These are phyloP conservation scores for Cinclus mexicanus DNA, from an alignment of 2,113 vertebrate species.

Conservation along the genomic window DNA sequence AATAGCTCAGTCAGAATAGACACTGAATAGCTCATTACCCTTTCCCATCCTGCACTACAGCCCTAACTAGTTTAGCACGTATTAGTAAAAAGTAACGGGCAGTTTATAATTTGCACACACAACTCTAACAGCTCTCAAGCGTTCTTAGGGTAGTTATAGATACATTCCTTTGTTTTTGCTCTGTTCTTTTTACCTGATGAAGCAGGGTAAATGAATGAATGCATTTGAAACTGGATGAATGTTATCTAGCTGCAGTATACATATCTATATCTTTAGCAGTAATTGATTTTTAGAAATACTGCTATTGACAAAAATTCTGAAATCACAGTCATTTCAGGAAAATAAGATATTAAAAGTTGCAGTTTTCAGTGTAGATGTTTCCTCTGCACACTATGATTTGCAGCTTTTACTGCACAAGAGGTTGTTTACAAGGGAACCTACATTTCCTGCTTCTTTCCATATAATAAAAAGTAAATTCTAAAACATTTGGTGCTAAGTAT, in stretches of 20 bases:
- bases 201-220: background rate
- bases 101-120: background rate
- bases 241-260: background rate
- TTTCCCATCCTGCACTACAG: background rate
- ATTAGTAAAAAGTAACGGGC: background rate
- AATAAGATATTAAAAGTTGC: background rate
- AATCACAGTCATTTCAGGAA: background rate
- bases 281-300: background rate
- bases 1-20: slow-evolving; percentile 11
- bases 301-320: background rate
- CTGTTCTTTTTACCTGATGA: background rate
- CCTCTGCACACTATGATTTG: background rate
- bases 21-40: slow-evolving; percentile 42
- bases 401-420: background rate
- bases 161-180: background rate
- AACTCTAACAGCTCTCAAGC: background rate
- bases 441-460: accelerated
- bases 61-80: background rate
- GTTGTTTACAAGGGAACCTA: background rate
- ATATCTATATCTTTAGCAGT: no score
- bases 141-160: background rate
- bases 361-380: background rate
- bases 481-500: background rate
- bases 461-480: background rate
- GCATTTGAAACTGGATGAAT: background rate